Percentiles rank a stretch among this genome's conserved stretches.
Evolutionary conservation across 2,888 invertebrate species (phyloP).

Genomic region (Hypomecis atomaria): DNA sequence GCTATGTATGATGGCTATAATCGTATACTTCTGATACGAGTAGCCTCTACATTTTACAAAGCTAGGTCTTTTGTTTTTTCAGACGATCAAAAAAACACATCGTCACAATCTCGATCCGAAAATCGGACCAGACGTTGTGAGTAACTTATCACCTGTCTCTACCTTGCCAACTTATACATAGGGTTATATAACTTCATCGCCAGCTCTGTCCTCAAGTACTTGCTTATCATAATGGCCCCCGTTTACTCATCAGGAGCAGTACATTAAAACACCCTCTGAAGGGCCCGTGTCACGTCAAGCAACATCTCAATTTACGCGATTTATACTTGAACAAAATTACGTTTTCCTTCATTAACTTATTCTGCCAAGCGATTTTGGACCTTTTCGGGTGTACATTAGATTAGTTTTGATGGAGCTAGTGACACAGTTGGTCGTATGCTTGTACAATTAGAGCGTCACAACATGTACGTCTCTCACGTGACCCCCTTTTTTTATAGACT

Average conservation of each 20-base stretch:
- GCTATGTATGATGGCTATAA: too few relatives aligned
- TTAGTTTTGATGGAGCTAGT: slow-evolving; percentile 8
- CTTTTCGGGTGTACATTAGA: neutral
- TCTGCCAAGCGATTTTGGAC: slow-evolving; percentile 33
- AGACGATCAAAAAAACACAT: too few relatives aligned
- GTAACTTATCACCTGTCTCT: neutral
- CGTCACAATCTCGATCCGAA: neutral
- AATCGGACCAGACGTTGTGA: neutral
- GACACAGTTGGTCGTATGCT: slow-evolving; percentile 24
- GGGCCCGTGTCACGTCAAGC: slow-evolving; percentile 39
- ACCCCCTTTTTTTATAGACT: slow-evolving; percentile 45
- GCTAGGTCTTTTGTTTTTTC: too few relatives aligned
- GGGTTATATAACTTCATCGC: slow-evolving; percentile 16
- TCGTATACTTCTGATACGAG: too few relatives aligned
- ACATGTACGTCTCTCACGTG: slow-evolving; percentile 42
- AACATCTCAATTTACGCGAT: slow-evolving; percentile 53
- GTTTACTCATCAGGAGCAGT: slow-evolving; percentile 37
- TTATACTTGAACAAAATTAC: slow-evolving; percentile 44
- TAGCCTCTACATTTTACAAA: too few relatives aligned
- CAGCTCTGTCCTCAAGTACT: slow-evolving; percentile 18
- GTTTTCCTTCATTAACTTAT: slow-evolving; percentile 32
- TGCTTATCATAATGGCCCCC: slow-evolving; percentile 33
- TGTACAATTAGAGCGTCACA: slow-evolving; percentile 43
- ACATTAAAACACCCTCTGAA: slow-evolving; percentile 43
- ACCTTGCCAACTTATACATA: neutral